Percentiles rank a stretch among this genome's conserved stretches.
These are phyloP conservation scores for Gadopsis bispinosus DNA, from an alignment of 2,797 vertebrate genomes.

Conservation along the genomic window DNA sequence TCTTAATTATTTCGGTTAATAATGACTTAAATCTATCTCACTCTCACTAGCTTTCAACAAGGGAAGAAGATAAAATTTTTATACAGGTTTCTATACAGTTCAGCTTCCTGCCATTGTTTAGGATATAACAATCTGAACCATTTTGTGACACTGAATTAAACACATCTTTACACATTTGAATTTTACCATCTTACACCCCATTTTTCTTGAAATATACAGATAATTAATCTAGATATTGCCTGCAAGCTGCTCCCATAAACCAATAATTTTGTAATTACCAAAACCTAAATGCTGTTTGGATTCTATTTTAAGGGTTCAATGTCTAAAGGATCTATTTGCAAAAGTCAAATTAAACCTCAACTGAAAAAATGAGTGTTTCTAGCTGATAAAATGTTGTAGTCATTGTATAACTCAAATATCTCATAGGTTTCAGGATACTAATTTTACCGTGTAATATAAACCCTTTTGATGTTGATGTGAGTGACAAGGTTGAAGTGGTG, in stretches of 20 bases:
- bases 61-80: rapidly evolving
- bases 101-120: background rate
- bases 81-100: rapidly evolving
- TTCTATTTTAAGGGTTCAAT: background rate
- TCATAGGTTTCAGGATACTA: background rate
- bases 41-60: background rate
- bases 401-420: background rate
- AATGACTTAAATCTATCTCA: background rate
- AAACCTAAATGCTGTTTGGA: background rate
- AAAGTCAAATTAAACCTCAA: background rate
- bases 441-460: background rate
- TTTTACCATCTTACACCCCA: background rate
- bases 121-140: background rate
- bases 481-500: background rate
- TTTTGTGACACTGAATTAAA: background rate
- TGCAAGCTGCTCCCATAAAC: background rate
- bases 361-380: background rate
- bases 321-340: background rate
- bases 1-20: background rate
- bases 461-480: background rate
- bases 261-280: background rate
- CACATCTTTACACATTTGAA: background rate
- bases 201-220: background rate
- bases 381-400: background rate
- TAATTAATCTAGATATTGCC: background rate